phyloP scores from a whole-genome alignment of 2,888 invertebrate species.

The Asteroscopus sphinx region DNA sequence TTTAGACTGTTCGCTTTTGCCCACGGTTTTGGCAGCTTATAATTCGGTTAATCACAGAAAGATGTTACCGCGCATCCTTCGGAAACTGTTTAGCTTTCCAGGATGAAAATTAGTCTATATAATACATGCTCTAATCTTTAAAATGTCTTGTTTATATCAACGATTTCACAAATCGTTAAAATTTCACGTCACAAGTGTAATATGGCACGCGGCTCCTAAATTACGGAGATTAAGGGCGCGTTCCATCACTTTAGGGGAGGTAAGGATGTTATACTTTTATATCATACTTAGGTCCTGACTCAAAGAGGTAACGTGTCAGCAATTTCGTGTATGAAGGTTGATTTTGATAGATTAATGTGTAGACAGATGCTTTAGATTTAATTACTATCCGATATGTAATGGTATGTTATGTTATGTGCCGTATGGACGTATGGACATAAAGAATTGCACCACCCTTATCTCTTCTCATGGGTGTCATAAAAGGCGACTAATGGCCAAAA shows the following conservation, averaged over 20 bases:
- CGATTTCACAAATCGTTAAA: conserved; percentile 48
- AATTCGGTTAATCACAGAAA: no score
- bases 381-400: no score
- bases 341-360: conserved; percentile 1
- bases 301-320: conserved; percentile 13
- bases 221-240: conserved; percentile 42
- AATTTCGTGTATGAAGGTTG: conserved; percentile 18
- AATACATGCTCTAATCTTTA: conserved; percentile 12
- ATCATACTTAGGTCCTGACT: conserved; percentile 12
- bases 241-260: conserved; percentile 20
- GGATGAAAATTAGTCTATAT: no score
- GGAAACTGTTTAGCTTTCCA: no score
- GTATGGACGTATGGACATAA: no score
- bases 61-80: no score
- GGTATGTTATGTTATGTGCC: no score
- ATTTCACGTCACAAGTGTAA: conserved; percentile 38
- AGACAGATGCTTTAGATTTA: neutral
- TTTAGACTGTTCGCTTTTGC: no score
- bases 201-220: conserved; percentile 26
- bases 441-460: no score
- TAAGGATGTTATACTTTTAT: conserved; percentile 34
- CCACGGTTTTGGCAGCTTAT: no score
- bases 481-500: no score
- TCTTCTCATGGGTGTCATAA: no score
- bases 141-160: conserved; percentile 24